Evolutionary conservation across 2,888 invertebrate genomes (phyloP), one percentile per base, ranked within the genome.

Genomic region (Panopea generosa): DNA sequence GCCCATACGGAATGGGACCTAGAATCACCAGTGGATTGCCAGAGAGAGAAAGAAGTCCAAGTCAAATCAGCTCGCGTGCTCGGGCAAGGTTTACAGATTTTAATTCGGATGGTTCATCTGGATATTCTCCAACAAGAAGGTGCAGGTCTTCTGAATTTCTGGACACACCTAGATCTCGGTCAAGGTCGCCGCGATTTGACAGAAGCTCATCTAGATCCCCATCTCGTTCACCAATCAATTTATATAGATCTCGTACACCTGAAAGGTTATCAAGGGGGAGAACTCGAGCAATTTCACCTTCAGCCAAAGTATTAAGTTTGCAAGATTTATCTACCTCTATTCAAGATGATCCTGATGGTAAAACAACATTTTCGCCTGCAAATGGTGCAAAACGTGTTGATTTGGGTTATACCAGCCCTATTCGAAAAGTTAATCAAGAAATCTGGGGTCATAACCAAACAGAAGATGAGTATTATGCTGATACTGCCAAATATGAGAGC

Each of bases 391-490:
- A 67, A 57, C 80, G 80, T 56, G 86, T 86, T 14, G 81, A 75
- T 59, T 63, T 89, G 38, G 88, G 87, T 16, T 87, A 88, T 80
- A 84, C 82, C 66, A 86, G 86, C 65, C 87, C 88, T n/a, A 82
- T 88, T 22, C 60, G 86, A 16, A 88, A 87, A 57, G 86, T 88
- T 2, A 85, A 84, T 20, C 84, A 87, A 60, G 88, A 89, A 72
- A 87, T 88, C 22, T 88, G 87, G 87, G 87, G 86, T 16, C 77
- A 84, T 53, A 83, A 81, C 33, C 77, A 79, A 33, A 74, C 80
- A 14, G 85, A 85, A 9, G 77, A 79, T 63, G 82, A 83, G 60
- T 79, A 71, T 67, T 83, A 82, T 50, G 75, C 87, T 47, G 87
- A 87, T 57, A 84, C 84, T 22, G 77, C 84, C 47, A 80, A 86